These are phyloP conservation scores for Brachionus sp. DNA, from an alignment of 1,140 invertebrate genomes.

Conservation along the genomic window DNA sequence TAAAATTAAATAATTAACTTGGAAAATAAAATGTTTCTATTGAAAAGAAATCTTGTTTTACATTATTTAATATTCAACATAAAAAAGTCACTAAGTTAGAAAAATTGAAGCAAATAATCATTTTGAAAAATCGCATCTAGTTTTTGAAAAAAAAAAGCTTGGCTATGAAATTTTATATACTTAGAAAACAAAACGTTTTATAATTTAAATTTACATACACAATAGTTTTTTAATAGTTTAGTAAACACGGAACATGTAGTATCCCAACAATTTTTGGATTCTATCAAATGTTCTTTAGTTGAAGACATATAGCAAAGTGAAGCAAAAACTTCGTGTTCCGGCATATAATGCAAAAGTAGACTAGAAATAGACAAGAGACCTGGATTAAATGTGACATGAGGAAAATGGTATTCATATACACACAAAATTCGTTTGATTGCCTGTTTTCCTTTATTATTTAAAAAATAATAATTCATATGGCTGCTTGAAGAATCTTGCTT, in stretches of 20 bases:
- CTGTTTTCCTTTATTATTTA: conserved; percentile 31
- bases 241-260: conserved; percentile 12
- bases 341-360: conserved; percentile 33
- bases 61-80: too few species aligned
- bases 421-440: conserved; percentile 43
- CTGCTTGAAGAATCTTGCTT: not conserved
- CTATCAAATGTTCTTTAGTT: conserved; percentile 10
- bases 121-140: too few species aligned
- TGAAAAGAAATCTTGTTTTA: too few species aligned
- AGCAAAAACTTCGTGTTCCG: conserved; percentile 38
- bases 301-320: not conserved
- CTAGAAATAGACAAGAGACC: conserved; percentile 12
- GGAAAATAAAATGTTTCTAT: too few species aligned
- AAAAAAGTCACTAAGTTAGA: too few species aligned
- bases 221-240: conserved; percentile 34
- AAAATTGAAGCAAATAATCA: too few species aligned
- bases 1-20: too few species aligned
- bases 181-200: not conserved
- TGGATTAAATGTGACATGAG: conserved; percentile 40
- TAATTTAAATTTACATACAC: conserved; percentile 6
- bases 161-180: not conserved
- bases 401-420: conserved; percentile 36
- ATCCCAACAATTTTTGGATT: conserved; percentile 15
- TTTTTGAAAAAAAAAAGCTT: not conserved
- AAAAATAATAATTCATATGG: conserved; percentile 37